Evolutionary conservation across 2,113 vertebrate species (phyloP).

Genomic region (Rhombomys opimus): DNA sequence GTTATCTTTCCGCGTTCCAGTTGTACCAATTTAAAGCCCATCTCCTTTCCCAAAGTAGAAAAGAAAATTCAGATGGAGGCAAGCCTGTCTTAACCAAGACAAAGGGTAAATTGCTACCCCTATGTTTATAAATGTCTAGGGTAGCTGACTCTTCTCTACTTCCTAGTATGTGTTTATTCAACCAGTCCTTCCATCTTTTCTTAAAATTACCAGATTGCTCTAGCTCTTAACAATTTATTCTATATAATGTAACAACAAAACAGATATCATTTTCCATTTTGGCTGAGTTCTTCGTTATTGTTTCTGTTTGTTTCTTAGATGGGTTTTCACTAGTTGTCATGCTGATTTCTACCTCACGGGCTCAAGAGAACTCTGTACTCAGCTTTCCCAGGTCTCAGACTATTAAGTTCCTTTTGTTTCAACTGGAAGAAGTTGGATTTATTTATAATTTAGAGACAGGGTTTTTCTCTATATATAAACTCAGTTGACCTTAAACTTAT

Average conservation of each 20-base stretch:
- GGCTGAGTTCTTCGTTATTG: not conserved
- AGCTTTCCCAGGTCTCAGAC: not conserved
- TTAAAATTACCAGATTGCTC: not conserved
- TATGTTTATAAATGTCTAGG: not conserved
- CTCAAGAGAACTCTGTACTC: not conserved
- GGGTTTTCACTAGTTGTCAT: not conserved
- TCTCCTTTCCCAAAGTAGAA: not conserved
- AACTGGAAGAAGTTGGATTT: not conserved
- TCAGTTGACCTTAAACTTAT: not conserved
- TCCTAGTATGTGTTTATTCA: not conserved
- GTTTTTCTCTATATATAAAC: not conserved
- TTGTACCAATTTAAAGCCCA: not conserved
- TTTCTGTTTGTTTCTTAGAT: not conserved
- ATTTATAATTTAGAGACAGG: not conserved
- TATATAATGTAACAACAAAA: not conserved
- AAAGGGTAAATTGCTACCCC: not conserved
- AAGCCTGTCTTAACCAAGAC: not conserved
- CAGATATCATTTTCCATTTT: not conserved
- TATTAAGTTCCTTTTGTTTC: not conserved
- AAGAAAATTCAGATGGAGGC: not conserved
- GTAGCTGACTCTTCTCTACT: not conserved
- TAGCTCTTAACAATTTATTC: not conserved
- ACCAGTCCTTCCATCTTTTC: not conserved
- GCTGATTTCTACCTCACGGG: not conserved
- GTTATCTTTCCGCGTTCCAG: constrained; percentile 14